Evolutionary conservation across 2,113 vertebrate genomes (phyloP), one percentile per base, ranked within the genome.

Genomic region (Nannospalax galili): DNA sequence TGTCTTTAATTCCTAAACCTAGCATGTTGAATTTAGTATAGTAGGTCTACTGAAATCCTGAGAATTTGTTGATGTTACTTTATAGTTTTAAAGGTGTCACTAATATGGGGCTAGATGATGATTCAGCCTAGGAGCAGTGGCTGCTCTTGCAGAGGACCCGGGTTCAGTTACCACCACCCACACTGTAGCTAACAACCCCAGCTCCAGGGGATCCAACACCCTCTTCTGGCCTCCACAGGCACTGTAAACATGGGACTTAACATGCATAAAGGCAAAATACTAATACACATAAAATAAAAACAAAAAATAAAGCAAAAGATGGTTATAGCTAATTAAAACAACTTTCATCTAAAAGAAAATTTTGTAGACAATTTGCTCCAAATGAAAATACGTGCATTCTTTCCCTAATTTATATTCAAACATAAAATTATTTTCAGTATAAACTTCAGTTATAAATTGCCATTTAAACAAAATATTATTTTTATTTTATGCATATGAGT

Each of bases 381-480:
- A 85, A 74, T 70, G 32, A 5, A 94, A 72, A 96, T 90, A 30
- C 62, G 65, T 28, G 73, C 79, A 48, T 88, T 40, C 32, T 80
- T 80, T 7, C 79, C 9, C 19, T 74, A 78, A 96, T 82, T 93
- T 92, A 82, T 22, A 48, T 26, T 91, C 17, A 90, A 74, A 75
- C 3, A 78, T 56, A 60, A 90, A 69, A 52, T 65, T 81, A 70
- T 42, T 74, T 95, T 82, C 17, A 56, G 42, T 92, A 2, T 81
- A 88, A 90, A 90, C 84, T 37, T 69, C 24, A 94, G 37, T 28
- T 24, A 20, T n/a, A 90, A 75, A 60, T n/a, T 37, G 5, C 8
- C 40, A 88, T 35, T 88, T 11, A 58, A 58, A n/a, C n/a, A n/a
- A n/a, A n/a, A n/a, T n/a, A n/a, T n/a, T n/a, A n/a, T n/a, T n/a